Base-by-base conservation (phyloP, 2,888 invertebrate genomes). In the Drosophila subquinaria region DNA sequence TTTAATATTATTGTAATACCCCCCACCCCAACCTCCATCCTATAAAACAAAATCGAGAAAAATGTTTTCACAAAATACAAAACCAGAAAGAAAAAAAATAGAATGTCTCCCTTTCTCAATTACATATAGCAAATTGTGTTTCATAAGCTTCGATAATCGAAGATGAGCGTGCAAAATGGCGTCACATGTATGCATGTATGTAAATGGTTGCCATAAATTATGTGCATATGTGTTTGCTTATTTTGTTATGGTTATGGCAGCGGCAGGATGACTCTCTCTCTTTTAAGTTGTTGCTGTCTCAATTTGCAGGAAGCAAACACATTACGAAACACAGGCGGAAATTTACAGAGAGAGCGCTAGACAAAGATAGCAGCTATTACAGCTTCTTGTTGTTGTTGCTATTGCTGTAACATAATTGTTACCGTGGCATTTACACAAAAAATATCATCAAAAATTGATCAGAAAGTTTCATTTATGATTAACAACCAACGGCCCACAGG, bases 281-380 rank as follows among this genome's bases (percentile, higher is more conserved):
- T 55, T 40, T 27, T 5, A 27, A 27, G 53, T 59, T 52, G 55
- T 33, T 55, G 53, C 36, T 20, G 35, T 62, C 59, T 48, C 56
- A 42, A 53, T 53, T 73, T 79, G 67, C 76, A 79, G 72, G 79
- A 76, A 80, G 76, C 65, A 38, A 45, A 59, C 23, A 59, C 23
- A 64, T 78, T 78, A 80, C 73, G 80, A 69, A 76, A 78, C 48
- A 78, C 48, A 78, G 65, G 78, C 78, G 78, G 78, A 78, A 78
- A 64, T 52, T 23, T 6, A 33, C 17, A n/a, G 47, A 45, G 17
- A 17, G 33, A 30, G 42, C 38, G 56, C 2, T 11, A 38, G 62
- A 69, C 33, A 52, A 15, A 52, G 79, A 79, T 9, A 30, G 71
- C 60, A 53, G n/a, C 50, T 23, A 10, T 23, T 23, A n/a, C n/a